These are phyloP conservation scores for Phoeniculus purpureus DNA, from an alignment of 2,797 vertebrate species.

Conservation along the genomic window DNA sequence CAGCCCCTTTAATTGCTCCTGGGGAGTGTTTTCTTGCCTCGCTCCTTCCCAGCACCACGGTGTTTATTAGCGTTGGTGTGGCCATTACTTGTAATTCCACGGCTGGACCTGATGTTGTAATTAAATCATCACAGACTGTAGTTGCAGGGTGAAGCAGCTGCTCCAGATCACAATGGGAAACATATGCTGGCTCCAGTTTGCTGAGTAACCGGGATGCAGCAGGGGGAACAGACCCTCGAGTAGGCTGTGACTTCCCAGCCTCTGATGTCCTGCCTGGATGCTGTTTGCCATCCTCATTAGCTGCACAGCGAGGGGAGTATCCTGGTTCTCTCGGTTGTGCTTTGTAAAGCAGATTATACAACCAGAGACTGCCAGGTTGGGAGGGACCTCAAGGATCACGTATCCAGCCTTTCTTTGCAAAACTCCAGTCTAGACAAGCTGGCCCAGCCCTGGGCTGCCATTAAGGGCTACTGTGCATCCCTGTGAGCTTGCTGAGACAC, in stretches of 20 bases:
- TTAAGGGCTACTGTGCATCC: too few species aligned
- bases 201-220: conserved; percentile 24
- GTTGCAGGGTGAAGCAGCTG: conserved; percentile 76
- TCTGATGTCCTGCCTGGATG: background rate
- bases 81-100: conserved; percentile 72
- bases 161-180: conserved; percentile 72
- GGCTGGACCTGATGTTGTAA: conserved; percentile 76
- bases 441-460: background rate
- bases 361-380: background rate
- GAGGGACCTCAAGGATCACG: too few species aligned
- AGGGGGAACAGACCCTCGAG: conserved; percentile 22
- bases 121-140: conserved; percentile 75
- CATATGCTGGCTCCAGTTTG: conserved; percentile 66
- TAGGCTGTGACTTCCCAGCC: conserved; percentile 15
- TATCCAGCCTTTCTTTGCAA: too few species aligned
- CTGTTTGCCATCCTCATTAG: background rate
- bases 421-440: background rate
- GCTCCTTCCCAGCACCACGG: conserved; percentile 53
- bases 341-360: background rate
- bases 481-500: too few species aligned
- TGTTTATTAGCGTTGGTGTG: conserved; percentile 71
- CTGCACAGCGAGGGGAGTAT: background rate
- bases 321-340: background rate
- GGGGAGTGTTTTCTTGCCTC: conserved; percentile 23
- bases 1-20: conserved; percentile 32